Percentiles rank a stretch among this genome's conserved stretches.
Evolutionary conservation across 2,113 vertebrate species (phyloP).

Genomic region (Dasyprocta punctata): DNA sequence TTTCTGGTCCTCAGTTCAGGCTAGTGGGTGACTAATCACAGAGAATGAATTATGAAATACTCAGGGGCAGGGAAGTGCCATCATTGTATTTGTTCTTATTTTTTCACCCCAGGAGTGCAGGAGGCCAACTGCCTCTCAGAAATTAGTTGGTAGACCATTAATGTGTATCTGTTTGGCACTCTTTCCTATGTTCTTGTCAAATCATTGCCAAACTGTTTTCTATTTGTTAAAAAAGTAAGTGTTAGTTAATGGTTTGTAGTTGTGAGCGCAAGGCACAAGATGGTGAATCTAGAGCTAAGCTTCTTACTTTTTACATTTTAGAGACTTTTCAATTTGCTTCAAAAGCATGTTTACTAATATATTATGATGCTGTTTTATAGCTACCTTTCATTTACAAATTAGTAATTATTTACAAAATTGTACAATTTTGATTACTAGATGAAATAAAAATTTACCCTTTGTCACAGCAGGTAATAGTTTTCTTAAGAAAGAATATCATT

Average conservation of each 20-base stretch:
- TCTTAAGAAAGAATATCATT: conserved; percentile 11
- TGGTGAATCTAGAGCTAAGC: background rate
- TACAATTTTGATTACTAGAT: background rate
- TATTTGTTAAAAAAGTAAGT: conserved; percentile 22
- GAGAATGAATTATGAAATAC: conserved; percentile 23
- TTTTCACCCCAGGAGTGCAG: background rate
- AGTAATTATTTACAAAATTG: background rate
- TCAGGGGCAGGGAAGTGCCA: background rate
- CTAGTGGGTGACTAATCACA: background rate
- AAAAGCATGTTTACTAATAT: background rate
- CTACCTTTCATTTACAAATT: conserved; percentile 20
- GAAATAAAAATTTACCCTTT: conserved; percentile 13
- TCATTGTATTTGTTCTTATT: background rate
- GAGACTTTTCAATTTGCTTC: background rate
- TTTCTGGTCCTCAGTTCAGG: conserved; percentile 48
- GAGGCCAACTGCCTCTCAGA: background rate
- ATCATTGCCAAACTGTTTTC: background rate
- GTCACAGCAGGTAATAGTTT: conserved; percentile 11
- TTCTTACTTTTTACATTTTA: background rate
- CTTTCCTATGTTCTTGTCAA: background rate
- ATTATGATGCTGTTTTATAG: background rate
- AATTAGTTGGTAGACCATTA: background rate
- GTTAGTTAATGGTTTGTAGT: background rate
- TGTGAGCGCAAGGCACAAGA: background rate
- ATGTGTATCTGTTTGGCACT: background rate